A percentile compares a stretch with the other conserved stretches of the same genome.
Conservation (phyloP, 2,888 invertebrate species). For the Schizaphis graminum region DNA sequence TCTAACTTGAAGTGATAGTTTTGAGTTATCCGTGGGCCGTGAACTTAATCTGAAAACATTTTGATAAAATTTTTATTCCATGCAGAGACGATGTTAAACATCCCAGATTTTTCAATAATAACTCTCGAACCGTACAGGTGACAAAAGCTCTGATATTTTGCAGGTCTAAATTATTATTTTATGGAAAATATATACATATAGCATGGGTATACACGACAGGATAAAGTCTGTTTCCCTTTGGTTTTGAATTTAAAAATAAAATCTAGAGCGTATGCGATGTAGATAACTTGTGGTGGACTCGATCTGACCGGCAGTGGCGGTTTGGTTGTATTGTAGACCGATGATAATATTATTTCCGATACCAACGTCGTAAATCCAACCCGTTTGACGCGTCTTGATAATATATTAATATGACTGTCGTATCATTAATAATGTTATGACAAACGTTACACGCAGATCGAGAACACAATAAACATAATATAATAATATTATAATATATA, state of each 20-base stretch:
- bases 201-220: not conserved
- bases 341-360: not conserved
- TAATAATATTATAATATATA: not conserved
- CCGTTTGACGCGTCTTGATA: not conserved
- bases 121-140: not conserved
- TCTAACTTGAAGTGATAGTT: not conserved
- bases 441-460: conserved; percentile 9
- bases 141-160: not conserved
- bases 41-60: not conserved
- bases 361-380: not conserved
- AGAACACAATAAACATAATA: conserved; percentile 12
- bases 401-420: not conserved
- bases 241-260: not conserved
- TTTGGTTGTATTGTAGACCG: not conserved
- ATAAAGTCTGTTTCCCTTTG: not conserved
- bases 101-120: not conserved
- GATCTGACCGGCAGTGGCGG: not conserved
- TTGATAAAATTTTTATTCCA: not conserved
- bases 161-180: not conserved
- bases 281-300: not conserved
- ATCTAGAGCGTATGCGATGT: not conserved
- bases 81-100: not conserved
- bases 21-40: not conserved
- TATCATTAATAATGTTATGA: not conserved
- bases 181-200: not conserved